Percentiles rank a stretch among this genome's conserved stretches.
phyloP scores from a whole-genome alignment of 2,888 invertebrate genomes.

The Tenthredo scrophulariae region DNA sequence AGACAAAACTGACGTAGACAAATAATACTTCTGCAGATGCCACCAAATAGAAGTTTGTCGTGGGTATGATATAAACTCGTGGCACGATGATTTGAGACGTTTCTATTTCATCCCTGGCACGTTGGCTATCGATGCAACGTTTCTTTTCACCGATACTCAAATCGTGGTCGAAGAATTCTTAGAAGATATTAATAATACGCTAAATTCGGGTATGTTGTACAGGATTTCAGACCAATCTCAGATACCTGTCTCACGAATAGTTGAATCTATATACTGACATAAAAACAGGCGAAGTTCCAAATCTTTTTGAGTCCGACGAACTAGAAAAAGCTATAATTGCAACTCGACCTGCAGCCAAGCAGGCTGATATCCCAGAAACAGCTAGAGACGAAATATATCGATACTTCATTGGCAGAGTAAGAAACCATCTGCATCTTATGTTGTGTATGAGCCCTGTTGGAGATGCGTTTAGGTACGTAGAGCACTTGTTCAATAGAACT shows the following conservation, averaged over 20 bases:
- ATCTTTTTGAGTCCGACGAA: conserved; percentile 93
- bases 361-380: conserved; percentile 83
- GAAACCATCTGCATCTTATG: conserved; percentile 91
- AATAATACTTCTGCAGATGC: conserved; percentile 80
- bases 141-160: conserved; percentile 94
- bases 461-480: conserved; percentile 87
- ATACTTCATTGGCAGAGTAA: conserved; percentile 91
- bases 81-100: conserved; percentile 91
- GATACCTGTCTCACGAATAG: conserved; percentile 7
- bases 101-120: conserved; percentile 91
- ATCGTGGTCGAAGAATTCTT: conserved; percentile 94
- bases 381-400: conserved; percentile 90
- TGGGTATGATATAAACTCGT: conserved; percentile 89
- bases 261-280: conserved; percentile 30
- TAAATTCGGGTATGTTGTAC: conserved; percentile 86
- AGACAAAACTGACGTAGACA: not conserved
- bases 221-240: not conserved
- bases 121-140: conserved; percentile 87
- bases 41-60: conserved; percentile 93
- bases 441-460: conserved; percentile 96
- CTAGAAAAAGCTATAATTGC: conserved; percentile 91
- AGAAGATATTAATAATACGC: conserved; percentile 94
- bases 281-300: conserved; percentile 90
- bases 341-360: conserved; percentile 86
- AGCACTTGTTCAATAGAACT: conserved; percentile 53